A percentile compares a stretch with the other conserved stretches of the same genome.
These are phyloP conservation scores for Grus americana DNA, from an alignment of 2,113 vertebrate species.

Conservation along the genomic window DNA sequence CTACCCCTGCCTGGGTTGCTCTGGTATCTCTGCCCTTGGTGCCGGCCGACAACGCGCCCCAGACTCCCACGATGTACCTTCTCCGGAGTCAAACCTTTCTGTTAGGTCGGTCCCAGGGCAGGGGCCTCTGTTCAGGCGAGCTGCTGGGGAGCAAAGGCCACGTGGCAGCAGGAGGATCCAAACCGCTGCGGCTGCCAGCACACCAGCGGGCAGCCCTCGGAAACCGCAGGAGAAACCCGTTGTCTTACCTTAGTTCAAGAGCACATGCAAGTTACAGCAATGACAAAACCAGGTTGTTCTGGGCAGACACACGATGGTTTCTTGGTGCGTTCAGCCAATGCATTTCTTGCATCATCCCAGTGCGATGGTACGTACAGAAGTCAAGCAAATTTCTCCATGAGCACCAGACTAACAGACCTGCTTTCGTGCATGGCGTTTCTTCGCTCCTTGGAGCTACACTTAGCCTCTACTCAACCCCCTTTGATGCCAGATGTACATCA, in stretches of 20 bases:
- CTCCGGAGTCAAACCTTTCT: rapidly evolving
- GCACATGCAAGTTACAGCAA: not conserved
- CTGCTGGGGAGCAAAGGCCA: not conserved
- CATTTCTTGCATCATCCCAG: not conserved
- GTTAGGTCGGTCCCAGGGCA: rapidly evolving
- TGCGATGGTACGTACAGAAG: rapidly evolving
- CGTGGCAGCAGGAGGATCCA: not conserved
- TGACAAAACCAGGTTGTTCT: not conserved
- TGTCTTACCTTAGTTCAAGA: not conserved
- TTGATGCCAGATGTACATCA: not conserved
- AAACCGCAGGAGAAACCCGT: not conserved
- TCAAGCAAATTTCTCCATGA: not conserved
- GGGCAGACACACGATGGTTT: not conserved
- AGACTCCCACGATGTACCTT: rapidly evolving
- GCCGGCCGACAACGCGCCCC: not conserved
- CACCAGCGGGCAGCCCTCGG: not conserved
- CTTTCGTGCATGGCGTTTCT: rapidly evolving
- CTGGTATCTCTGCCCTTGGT: not conserved
- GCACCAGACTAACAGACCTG: not conserved
- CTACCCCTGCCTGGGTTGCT: not conserved
- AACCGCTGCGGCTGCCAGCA: not conserved
- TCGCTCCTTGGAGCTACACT: not conserved
- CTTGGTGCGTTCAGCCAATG: not conserved
- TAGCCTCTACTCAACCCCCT: not conserved
- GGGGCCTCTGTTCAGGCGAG: not conserved